Evolutionary conservation across 2,888 invertebrate species (phyloP).

Genomic region (Gastracanthus pulcherrimus): DNA sequence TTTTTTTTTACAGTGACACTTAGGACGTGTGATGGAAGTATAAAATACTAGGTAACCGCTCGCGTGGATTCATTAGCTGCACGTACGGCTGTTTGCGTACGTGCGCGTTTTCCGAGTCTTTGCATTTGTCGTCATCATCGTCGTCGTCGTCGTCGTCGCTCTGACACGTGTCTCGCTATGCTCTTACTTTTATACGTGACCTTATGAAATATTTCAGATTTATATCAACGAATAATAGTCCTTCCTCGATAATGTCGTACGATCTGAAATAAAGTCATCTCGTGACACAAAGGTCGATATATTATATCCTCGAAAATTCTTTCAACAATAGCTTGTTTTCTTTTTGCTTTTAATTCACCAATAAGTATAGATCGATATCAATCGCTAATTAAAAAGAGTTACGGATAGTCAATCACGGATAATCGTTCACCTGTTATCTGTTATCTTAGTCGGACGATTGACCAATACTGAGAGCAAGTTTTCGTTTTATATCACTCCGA

Average conservation of each 20-base stretch:
- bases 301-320: background rate
- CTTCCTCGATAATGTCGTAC: background rate
- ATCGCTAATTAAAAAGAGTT: constrained; percentile 12
- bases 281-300: too few relatives aligned
- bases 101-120: background rate
- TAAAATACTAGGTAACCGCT: constrained; percentile 67
- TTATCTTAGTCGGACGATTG: background rate
- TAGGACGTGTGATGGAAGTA: constrained; percentile 67
- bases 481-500: background rate
- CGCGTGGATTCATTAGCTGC: background rate
- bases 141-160: background rate
- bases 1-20: constrained; percentile 56
- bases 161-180: background rate
- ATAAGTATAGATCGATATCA: background rate
- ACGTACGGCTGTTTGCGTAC: constrained; percentile 8
- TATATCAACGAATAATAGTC: background rate
- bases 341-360: background rate
- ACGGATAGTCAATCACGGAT: background rate
- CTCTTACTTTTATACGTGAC: background rate
- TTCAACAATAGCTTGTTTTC: too few relatives aligned
- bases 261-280: background rate
- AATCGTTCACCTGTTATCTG: background rate
- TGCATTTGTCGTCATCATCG: too few relatives aligned
- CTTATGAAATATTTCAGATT: background rate
- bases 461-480: background rate